Conservation (phyloP, 92 coral and sea anemone genomes). For the Epizoanthus rinbou region DNA sequence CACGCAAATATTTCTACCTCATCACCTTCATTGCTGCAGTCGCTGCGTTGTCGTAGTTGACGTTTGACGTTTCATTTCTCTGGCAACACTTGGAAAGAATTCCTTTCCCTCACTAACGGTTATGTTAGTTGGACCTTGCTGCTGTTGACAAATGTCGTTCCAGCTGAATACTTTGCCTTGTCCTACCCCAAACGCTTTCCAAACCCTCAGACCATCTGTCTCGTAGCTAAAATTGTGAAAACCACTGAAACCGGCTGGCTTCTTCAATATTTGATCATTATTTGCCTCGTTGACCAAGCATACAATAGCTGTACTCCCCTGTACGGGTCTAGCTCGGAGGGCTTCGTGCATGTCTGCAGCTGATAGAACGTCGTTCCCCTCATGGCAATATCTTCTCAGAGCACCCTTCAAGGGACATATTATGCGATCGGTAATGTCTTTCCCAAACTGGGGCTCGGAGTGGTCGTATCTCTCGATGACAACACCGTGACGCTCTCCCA, state of each 20-base stretch:
- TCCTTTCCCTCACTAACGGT: background rate
- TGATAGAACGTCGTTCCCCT: background rate
- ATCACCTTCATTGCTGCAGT: background rate
- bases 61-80: background rate
- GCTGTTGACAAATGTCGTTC: background rate
- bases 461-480: background rate
- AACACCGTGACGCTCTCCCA: background rate
- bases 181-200: constrained; percentile 52
- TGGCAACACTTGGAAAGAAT: background rate
- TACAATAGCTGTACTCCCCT: background rate
- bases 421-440: background rate
- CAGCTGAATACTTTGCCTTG: constrained; percentile 33
- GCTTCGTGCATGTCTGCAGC: background rate
- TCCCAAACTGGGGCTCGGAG: background rate
- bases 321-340: background rate
- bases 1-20: constrained; percentile 7
- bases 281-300: no score
- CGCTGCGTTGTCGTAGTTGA: background rate
- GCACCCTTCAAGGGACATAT: background rate
- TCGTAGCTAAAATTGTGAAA: constrained; percentile 34
- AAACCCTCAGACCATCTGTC: constrained; percentile 33
- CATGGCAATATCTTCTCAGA: background rate
- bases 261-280: no score
- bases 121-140: constrained; percentile 31
- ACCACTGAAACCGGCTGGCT: background rate